Evolutionary conservation across 2,888 invertebrate species (phyloP).

Genomic region (Trachelus stipa): DNA sequence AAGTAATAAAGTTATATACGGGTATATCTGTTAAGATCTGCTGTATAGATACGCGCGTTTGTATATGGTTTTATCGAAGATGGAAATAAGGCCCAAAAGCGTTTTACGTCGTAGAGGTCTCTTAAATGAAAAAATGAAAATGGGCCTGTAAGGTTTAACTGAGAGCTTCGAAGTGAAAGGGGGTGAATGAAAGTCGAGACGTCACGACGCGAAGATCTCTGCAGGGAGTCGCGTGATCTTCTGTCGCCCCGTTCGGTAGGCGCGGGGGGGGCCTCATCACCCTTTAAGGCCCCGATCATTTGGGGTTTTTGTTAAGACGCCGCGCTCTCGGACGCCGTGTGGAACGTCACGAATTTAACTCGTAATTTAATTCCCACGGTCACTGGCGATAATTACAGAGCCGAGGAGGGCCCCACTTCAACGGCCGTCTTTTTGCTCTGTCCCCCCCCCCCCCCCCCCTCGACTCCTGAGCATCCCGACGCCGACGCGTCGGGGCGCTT

Average conservation of each 20-base stretch:
- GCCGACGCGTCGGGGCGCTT: not conserved
- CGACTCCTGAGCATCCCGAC: not conserved
- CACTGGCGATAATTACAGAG: constrained; percentile 57
- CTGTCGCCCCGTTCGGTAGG: not conserved
- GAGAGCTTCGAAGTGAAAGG: not conserved
- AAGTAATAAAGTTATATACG: no score
- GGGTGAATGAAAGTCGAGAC: not conserved
- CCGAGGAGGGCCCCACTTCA: constrained; percentile 11
- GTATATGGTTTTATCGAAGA: no score
- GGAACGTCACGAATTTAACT: constrained; percentile 45
- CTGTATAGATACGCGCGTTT: no score
- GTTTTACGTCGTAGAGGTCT: no score
- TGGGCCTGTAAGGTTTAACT: not conserved
- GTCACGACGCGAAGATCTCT: not conserved
- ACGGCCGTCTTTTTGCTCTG: not conserved
- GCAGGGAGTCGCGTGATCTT: not conserved
- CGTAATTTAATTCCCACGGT: constrained; percentile 65
- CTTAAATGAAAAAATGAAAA: no score
- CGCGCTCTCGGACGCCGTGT: constrained; percentile 1
- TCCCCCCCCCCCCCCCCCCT: no score
- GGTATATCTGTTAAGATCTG: no score
- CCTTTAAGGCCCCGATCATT: constrained; percentile 26
- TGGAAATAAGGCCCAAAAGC: no score
- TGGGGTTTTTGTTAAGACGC: not conserved
- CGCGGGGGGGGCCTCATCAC: not conserved